Conservation (phyloP, 1,140 invertebrate species). For the Episyrphus balteatus region DNA sequence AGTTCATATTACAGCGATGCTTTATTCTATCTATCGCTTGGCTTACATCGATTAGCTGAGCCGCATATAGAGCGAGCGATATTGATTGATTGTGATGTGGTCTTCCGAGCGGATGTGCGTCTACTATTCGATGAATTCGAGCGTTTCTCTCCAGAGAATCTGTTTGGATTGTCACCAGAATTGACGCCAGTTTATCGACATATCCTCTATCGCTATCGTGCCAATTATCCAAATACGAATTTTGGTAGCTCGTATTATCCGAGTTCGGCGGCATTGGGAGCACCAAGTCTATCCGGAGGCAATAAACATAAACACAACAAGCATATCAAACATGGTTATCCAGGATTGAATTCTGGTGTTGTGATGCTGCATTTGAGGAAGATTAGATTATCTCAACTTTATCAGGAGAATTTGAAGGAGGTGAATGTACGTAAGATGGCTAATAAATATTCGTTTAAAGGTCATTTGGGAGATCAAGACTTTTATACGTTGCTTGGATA, state of each 20-base stretch:
- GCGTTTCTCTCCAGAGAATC: slow-evolving; percentile 34
- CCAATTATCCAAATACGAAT: slow-evolving; percentile 45
- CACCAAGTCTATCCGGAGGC: no score
- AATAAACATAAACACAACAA: not conserved
- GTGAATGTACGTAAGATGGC: slow-evolving; percentile 47
- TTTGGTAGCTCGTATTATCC: slow-evolving; percentile 42
- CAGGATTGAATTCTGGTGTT: slow-evolving; percentile 75
- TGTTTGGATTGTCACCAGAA: slow-evolving; percentile 69
- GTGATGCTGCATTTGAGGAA: slow-evolving; percentile 60
- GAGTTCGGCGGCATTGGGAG: slow-evolving; percentile 4
- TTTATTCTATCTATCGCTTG: slow-evolving; percentile 70
- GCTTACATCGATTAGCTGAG: slow-evolving; percentile 59
- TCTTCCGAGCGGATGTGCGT: slow-evolving; percentile 58
- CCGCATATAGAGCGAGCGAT: slow-evolving; percentile 49
- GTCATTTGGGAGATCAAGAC: slow-evolving; percentile 80
- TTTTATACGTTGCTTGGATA: slow-evolving; percentile 65
- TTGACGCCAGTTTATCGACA: slow-evolving; percentile 73
- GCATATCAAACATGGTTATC: slow-evolving; percentile 42
- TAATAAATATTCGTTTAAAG: slow-evolving; percentile 59
- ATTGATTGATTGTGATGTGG: slow-evolving; percentile 70
- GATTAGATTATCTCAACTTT: slow-evolving; percentile 52
- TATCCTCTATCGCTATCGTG: slow-evolving; percentile 57
- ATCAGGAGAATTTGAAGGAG: slow-evolving; percentile 45
- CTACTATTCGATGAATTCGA: slow-evolving; percentile 58
- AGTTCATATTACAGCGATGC: slow-evolving; percentile 74